Evolutionary conservation across 2,888 invertebrate species (phyloP), one percentile per base, ranked within the genome.

Genomic region (Tanytarsus gracilentus): DNA sequence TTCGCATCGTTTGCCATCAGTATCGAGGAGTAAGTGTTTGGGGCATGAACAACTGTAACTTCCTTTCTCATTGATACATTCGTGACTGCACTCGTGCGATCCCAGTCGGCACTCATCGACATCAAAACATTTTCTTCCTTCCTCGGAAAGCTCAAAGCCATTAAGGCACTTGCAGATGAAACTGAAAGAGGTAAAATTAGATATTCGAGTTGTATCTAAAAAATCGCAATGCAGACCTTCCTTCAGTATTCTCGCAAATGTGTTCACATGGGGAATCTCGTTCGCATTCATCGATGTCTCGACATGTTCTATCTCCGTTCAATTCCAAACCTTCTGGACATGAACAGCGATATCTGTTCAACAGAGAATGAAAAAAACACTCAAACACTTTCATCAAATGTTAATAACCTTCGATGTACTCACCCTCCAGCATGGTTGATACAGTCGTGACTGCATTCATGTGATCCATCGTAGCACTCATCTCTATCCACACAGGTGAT

Each of bases 91-190:
- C 27, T 72, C 74, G 0, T 73, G 75, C 62, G 74, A 75, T 21
- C 70, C 65, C 26, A 68, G 67, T n/a, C 68, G 67, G 63, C 81
- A 82, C 67, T 82, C 82, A 65, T 82, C 76, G 11, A 78, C 69
- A 68, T 79, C 58, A 23, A 30, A 23, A 21, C 48, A 53, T 18
- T n/a, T 30, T 48, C 5, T 58, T n/a, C n/a, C 48, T n/a, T 65
- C 7, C 30, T 49, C 6, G 66, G 56, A n/a, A 62, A 58, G 33
- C 8, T 23, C 48, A 29, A 29, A 58, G 6, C 58, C 58, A 18
- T 48, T 56, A 26, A 70, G 69, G 62, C 78, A 78, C 6, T 68
- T 69, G 63, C 78, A 78, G 25, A 27, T 23, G 25, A 58, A 58
- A 33, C 49, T 58, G 29, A 29, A n/a, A 40, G n/a, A 40, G n/a